phyloP scores from a whole-genome alignment of 1,140 invertebrate species.

The Bombus turneri region DNA sequence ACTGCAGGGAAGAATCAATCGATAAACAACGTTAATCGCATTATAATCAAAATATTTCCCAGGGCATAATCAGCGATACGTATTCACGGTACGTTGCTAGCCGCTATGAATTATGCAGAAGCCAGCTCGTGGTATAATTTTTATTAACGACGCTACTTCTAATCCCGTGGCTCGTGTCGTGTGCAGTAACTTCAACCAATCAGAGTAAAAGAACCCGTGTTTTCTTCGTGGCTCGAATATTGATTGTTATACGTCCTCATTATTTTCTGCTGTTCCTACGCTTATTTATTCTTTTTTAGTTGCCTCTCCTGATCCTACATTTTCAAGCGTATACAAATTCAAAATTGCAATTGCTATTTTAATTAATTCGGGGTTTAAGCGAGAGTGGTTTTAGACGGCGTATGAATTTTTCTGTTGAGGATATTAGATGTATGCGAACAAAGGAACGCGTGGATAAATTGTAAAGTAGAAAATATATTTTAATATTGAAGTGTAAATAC shows the following conservation, averaged over 20 bases:
- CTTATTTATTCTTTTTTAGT: background rate
- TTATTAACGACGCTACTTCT: conserved; percentile 43
- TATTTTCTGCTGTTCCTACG: background rate
- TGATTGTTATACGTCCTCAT: background rate
- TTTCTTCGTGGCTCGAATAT: conserved; percentile 28
- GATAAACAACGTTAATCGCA: conserved; percentile 39
- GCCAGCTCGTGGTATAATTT: conserved; percentile 36
- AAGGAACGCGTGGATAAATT: too few species aligned
- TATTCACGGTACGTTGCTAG: conserved; percentile 16
- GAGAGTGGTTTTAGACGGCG: too few species aligned
- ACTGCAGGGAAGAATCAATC: conserved; percentile 21
- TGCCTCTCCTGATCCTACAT: background rate
- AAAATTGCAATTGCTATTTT: too few species aligned
- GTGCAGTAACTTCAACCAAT: conserved; percentile 44
- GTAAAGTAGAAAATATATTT: too few species aligned
- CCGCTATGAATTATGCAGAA: conserved; percentile 31
- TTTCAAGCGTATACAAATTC: too few species aligned
- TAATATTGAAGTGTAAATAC: too few species aligned
- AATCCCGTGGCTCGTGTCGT: conserved; percentile 10
- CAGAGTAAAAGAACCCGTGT: background rate
- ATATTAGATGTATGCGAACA: too few species aligned
- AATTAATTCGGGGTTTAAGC: too few species aligned
- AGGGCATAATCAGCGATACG: conserved; percentile 23
- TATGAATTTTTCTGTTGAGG: too few species aligned
- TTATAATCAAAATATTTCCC: conserved; percentile 42